Evolutionary conservation across 2,797 vertebrate genomes (phyloP), one percentile per base, ranked within the genome.

Genomic region (Leuciscus waleckii): DNA sequence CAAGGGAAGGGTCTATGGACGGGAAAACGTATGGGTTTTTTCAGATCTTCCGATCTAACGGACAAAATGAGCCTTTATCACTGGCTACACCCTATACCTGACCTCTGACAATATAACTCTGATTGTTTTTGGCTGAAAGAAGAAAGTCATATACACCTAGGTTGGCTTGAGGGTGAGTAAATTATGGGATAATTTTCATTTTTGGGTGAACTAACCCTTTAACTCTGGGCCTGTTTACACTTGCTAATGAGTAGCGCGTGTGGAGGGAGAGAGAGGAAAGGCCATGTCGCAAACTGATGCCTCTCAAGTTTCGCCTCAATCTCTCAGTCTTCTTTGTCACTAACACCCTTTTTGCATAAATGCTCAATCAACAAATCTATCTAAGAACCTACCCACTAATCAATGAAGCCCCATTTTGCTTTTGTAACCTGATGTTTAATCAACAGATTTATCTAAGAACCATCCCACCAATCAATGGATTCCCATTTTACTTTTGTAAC

Each of bases 171-270:
- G 46, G 16, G 14, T 49, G 46, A 49, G 14, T 17, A 5, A 49
- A 49, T 49, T 49, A 17, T 49, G 16, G 46, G 16, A 49, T 49
- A 0, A 49, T 49, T 49, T 49, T 49, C 5, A 49, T 49, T 17
- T 49, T 49, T 16, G 14, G 4, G 46, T 16, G 46, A 49, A 49
- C 46, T 49, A 49, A 16, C 46, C 46, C 46, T 49, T 49, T 88
- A 80, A 83, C 65, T 35, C 56, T 63, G 81, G 56, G 81, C 77
- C 73, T 81, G 71, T 85, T 89, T 79, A 65, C 74, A 88, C 56
- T 63, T 85, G 76, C 81, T 84, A 87, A 86, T 79, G 63, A 86
- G 84, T 23, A 7, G 5, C 11, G 32, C 43, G 23, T 78, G 29
- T 63, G 49, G 37, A 70, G 35, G 70, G 14, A 75, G 29, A 74